These are phyloP conservation scores for Tadarida brasiliensis DNA, from an alignment of 2,797 vertebrate species.

Conservation along the genomic window DNA sequence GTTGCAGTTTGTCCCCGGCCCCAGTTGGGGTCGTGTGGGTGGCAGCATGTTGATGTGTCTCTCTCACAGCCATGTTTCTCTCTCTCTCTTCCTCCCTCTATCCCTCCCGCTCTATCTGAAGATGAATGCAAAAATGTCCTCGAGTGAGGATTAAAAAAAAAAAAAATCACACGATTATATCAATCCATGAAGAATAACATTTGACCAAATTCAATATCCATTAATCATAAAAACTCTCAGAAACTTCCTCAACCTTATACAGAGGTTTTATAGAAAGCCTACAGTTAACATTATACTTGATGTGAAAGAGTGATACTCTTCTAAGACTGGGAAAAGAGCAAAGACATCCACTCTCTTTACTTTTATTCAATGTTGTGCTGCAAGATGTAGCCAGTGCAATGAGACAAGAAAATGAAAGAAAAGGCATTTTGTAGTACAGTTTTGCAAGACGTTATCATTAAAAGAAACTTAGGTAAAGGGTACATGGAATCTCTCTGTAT, in stretches of 20 bases:
- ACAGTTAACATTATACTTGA: background rate
- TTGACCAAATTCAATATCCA: background rate
- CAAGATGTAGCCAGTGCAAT: background rate
- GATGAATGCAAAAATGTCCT: too few species aligned
- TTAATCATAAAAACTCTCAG: background rate
- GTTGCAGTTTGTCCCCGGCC: too few species aligned
- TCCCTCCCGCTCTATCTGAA: too few species aligned
- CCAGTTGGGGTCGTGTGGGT: too few species aligned
- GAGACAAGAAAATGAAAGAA: constrained; percentile 1
- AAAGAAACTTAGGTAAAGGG: background rate
- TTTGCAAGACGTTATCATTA: background rate
- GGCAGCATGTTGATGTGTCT: too few species aligned
- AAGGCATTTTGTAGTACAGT: background rate
- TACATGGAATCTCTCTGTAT: background rate
- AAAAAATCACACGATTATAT: background rate
- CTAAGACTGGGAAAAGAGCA: background rate
- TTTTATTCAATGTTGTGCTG: background rate
- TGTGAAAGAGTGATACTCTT: background rate
- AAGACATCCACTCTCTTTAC: background rate
- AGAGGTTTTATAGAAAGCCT: background rate
- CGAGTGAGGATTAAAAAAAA: too few species aligned
- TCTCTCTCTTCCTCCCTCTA: too few species aligned
- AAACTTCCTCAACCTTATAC: background rate
- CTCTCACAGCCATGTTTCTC: too few species aligned
- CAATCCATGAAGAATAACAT: background rate